Percentiles rank a stretch among this genome's conserved stretches.
Evolutionary conservation across 2,888 invertebrate species (phyloP).

Genomic region (Zaprionus lineosus): DNA sequence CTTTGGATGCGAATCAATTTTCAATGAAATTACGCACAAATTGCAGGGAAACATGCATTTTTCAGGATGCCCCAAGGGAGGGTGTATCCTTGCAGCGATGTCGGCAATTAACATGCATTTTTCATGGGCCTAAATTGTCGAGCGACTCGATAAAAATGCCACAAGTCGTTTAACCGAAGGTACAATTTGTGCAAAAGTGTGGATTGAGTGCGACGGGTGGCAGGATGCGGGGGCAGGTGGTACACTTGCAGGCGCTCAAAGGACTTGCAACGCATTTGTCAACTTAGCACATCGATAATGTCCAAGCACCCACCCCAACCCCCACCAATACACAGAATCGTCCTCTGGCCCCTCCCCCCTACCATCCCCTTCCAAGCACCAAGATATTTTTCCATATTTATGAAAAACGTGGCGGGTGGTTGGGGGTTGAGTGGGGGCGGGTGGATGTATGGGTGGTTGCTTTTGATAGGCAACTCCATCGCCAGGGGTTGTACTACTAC

Average conservation of each 20-base stretch:
- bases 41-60: conserved; percentile 51
- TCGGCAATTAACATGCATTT: conserved; percentile 62
- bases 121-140: conserved; percentile 55
- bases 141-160: conserved; percentile 35
- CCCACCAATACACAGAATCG: too few species aligned
- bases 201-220: too few species aligned
- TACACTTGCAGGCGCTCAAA: background rate
- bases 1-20: conserved; percentile 48
- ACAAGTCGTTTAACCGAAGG: conserved; percentile 21
- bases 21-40: conserved; percentile 62
- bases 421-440: background rate
- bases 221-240: background rate
- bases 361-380: background rate
- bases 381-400: conserved; percentile 61
- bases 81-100: conserved; percentile 12
- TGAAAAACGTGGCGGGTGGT: conserved; percentile 52
- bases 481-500: conserved; percentile 30
- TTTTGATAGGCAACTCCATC: background rate
- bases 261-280: conserved; percentile 54
- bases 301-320: background rate
- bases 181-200: conserved; percentile 43
- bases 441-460: background rate
- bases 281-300: conserved; percentile 73
- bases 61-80: conserved; percentile 14
- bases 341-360: background rate